Conservation (phyloP, 1,140 invertebrate genomes). For the Drosophila kurseongensis region DNA sequence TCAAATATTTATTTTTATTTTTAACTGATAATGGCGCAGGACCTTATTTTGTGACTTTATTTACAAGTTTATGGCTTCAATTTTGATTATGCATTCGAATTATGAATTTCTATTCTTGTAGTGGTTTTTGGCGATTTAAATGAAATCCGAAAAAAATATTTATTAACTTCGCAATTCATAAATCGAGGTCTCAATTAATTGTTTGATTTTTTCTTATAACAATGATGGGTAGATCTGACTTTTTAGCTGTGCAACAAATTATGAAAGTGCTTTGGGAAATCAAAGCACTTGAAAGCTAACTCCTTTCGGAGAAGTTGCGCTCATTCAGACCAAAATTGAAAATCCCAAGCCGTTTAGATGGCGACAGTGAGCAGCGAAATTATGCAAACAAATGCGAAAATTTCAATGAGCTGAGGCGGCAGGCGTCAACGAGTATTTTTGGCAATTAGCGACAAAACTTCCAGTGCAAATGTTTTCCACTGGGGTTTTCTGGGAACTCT, state of each 20-base stretch:
- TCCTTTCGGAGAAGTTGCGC: not conserved
- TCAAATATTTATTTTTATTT: not conserved
- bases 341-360: constrained; percentile 38
- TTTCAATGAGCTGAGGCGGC: constrained; percentile 45
- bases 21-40: too few species aligned
- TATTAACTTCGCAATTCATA: too few species aligned
- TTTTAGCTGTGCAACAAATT: not conserved
- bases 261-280: not conserved
- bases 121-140: too few species aligned
- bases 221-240: not conserved
- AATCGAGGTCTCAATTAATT: too few species aligned
- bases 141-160: too few species aligned
- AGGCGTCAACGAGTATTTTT: constrained; percentile 1
- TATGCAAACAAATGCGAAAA: constrained; percentile 53
- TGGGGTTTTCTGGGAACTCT: not conserved
- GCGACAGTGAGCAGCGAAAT: constrained; percentile 7
- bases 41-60: too few species aligned
- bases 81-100: too few species aligned
- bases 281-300: constrained; percentile 1
- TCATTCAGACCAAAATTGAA: constrained; percentile 17
- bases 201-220: too few species aligned
- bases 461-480: constrained; percentile 16
- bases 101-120: too few species aligned
- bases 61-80: too few species aligned
- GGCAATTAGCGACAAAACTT: constrained; percentile 36